A percentile compares a stretch with the other conserved stretches of the same genome.
Evolutionary conservation across 2,888 invertebrate species (phyloP).

Genomic region (Xanthia togata): DNA sequence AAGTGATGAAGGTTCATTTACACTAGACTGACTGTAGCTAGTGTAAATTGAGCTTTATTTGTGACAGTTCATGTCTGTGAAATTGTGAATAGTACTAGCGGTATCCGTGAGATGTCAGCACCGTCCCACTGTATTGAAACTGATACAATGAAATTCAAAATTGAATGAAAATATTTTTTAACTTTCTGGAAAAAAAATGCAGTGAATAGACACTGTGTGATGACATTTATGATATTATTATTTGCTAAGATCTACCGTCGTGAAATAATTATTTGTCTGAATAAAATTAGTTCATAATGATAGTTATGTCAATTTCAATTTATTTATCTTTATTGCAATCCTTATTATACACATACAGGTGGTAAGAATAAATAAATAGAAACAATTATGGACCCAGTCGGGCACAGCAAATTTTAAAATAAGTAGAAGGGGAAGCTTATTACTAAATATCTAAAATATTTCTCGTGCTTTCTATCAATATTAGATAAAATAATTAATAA

Average conservation of each 20-base stretch:
- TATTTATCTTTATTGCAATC: no score
- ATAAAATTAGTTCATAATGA: neutral
- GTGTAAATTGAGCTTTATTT: neutral
- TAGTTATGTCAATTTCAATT: neutral
- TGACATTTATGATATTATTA: neutral
- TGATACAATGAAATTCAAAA: neutral
- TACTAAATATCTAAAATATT: no score
- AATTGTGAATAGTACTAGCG: constrained; percentile 17
- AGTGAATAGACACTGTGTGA: neutral
- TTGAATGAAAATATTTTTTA: neutral
- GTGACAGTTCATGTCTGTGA: neutral
- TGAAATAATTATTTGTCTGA: neutral
- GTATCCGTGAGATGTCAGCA: constrained; percentile 31
- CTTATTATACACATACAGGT: no score
- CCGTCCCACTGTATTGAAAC: neutral
- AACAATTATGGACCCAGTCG: no score
- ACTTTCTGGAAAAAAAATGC: neutral
- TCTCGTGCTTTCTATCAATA: no score
- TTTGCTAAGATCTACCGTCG: neutral
- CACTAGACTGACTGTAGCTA: neutral
- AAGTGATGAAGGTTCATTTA: neutral
- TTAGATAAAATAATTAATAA: no score
- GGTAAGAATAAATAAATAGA: no score
- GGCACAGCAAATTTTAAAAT: no score
- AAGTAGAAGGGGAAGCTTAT: no score